phyloP scores from a whole-genome alignment of 2,113 vertebrate genomes.

The Illadopsis cleaveri region DNA sequence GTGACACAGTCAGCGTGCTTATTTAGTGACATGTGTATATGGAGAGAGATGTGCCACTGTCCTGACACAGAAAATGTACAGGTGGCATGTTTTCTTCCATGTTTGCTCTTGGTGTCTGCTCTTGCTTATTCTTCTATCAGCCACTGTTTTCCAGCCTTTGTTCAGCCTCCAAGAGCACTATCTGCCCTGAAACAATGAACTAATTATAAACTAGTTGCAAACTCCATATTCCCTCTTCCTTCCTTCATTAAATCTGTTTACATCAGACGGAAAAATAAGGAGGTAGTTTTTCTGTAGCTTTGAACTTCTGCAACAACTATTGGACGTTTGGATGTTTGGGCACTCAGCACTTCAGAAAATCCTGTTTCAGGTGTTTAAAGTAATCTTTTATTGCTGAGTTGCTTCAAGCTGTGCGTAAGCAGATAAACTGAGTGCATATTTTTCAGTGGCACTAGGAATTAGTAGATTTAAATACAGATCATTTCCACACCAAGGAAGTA shows the following conservation, averaged over 20 bases:
- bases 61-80: neutral
- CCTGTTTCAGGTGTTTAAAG: neutral
- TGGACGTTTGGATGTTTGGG: neutral
- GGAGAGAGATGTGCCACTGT: neutral
- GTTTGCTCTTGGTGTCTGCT: neutral
- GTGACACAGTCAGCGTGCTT: neutral
- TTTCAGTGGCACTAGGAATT: constrained; percentile 1
- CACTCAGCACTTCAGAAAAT: neutral
- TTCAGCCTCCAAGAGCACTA: neutral
- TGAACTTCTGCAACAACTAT: neutral
- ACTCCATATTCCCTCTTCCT: neutral
- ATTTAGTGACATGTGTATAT: accelerated
- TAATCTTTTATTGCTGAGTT: neutral
- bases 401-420: neutral
- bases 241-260: constrained; percentile 1
- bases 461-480: constrained; percentile 23
- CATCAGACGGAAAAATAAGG: neutral
- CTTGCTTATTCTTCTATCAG: neutral
- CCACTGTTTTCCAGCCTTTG: neutral
- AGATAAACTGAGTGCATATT: neutral
- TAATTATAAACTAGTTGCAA: neutral
- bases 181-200: neutral
- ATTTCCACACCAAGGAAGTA: neutral
- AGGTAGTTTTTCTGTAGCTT: neutral
- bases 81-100: neutral